These are phyloP conservation scores for Percopsis omiscomaycus DNA, from an alignment of 2,797 vertebrate genomes.

Conservation along the genomic window DNA sequence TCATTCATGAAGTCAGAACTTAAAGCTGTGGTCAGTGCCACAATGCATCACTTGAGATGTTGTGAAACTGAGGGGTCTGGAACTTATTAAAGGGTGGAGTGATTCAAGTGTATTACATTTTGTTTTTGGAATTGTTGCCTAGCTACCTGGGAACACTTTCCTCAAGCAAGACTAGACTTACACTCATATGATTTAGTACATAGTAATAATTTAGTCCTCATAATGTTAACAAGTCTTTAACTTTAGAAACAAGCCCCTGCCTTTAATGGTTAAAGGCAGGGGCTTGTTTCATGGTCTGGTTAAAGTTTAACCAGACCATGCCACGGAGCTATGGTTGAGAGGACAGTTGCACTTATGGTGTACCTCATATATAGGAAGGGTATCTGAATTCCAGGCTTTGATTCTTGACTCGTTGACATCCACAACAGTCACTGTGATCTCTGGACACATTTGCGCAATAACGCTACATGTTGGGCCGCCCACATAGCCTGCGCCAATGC, in stretches of 20 bases:
- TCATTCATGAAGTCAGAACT: slow-evolving; percentile 34
- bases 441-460: slow-evolving; percentile 94
- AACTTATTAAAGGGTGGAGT: slow-evolving; percentile 46
- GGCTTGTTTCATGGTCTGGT: too few species aligned
- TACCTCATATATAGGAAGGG: slow-evolving; percentile 97
- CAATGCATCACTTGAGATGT: slow-evolving; percentile 9
- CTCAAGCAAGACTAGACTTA: background rate
- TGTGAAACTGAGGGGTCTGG: slow-evolving; percentile 47
- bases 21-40: slow-evolving; percentile 31
- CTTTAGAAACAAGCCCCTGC: background rate
- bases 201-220: background rate
- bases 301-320: background rate
- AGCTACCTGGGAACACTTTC: slow-evolving; percentile 9
- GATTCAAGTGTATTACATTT: background rate
- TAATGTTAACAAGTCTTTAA: background rate
- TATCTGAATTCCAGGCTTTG: slow-evolving; percentile 95
- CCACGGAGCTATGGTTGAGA: background rate
- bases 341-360: background rate
- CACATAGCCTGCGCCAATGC: slow-evolving; percentile 97
- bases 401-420: slow-evolving; percentile 94
- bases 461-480: slow-evolving; percentile 97
- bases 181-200: too few species aligned
- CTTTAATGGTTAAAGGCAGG: too few species aligned
- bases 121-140: slow-evolving; percentile 9
- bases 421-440: slow-evolving; percentile 92